A percentile compares a stretch with the other conserved stretches of the same genome.
These are phyloP conservation scores for Tolmerus cingulatus DNA, from an alignment of 2,888 invertebrate genomes.

Conservation along the genomic window DNA sequence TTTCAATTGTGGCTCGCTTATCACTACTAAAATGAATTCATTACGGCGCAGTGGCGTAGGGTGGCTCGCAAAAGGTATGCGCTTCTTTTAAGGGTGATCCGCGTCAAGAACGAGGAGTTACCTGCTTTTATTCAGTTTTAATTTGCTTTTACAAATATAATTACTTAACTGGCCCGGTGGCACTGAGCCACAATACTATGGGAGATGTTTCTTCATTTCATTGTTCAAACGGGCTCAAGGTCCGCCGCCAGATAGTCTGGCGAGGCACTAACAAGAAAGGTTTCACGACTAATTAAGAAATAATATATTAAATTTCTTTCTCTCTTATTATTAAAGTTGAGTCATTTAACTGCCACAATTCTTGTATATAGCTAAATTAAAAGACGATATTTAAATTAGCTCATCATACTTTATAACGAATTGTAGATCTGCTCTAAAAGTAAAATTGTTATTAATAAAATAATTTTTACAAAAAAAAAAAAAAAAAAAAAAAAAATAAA, in stretches of 20 bases:
- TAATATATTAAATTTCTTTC: background rate
- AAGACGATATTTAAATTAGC: no score
- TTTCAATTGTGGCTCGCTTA: conserved; percentile 8
- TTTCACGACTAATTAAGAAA: background rate
- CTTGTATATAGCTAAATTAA: no score
- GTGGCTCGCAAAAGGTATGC: background rate
- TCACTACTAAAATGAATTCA: background rate
- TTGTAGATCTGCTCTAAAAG: background rate
- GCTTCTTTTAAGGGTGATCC: background rate
- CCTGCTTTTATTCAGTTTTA: conserved; percentile 2
- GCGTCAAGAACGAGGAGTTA: background rate
- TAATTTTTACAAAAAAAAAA: no score
- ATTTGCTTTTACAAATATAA: background rate
- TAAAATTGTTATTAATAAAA: background rate
- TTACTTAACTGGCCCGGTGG: background rate
- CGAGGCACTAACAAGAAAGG: background rate
- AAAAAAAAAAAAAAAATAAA: no score
- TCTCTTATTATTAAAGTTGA: background rate
- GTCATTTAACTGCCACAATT: background rate
- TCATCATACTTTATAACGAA: no score
- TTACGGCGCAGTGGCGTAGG: background rate
- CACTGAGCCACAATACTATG: background rate
- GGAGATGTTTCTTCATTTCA: background rate
- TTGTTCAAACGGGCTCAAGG: conserved; percentile 9
- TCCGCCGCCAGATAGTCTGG: background rate